These are phyloP conservation scores for Pyxicephalus adspersus DNA, from an alignment of 2,113 vertebrate species.

Conservation along the genomic window DNA sequence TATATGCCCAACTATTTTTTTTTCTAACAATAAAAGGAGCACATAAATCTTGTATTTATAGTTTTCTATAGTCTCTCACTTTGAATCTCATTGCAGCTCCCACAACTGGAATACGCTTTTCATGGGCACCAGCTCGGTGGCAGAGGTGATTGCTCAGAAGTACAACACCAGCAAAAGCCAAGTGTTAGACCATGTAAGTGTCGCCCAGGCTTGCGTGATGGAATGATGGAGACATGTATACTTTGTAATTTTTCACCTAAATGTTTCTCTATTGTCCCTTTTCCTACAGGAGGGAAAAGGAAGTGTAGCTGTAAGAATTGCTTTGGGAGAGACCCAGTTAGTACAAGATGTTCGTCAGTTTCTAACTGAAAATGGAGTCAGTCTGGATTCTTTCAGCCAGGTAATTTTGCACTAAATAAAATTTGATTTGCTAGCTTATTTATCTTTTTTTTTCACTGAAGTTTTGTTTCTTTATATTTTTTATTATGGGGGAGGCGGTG, in stretches of 20 bases:
- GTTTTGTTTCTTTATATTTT: not conserved
- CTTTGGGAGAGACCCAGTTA: constrained; percentile 94
- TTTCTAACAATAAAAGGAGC: not conserved
- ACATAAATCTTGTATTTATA: not conserved
- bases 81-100: constrained; percentile 71
- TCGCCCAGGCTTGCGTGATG: too few relatives aligned
- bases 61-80: too few relatives aligned
- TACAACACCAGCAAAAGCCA: constrained; percentile 93
- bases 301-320: constrained; percentile 92
- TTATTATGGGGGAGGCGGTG: not conserved
- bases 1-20: too few relatives aligned
- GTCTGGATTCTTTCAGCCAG: constrained; percentile 95
- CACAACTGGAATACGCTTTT: constrained; percentile 97
- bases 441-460: not conserved
- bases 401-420: constrained; percentile 65
- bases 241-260: not conserved
- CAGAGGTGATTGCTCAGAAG: constrained; percentile 90
- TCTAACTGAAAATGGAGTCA: constrained; percentile 83
- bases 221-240: not conserved
- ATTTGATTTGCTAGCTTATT: not conserved
- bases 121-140: constrained; percentile 89
- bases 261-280: not conserved
- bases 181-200: constrained; percentile 93
- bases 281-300: constrained; percentile 82
- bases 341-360: constrained; percentile 92